Evolutionary conservation across 2,888 invertebrate genomes (phyloP).

Genomic region (Aleiodes leptofemur): DNA sequence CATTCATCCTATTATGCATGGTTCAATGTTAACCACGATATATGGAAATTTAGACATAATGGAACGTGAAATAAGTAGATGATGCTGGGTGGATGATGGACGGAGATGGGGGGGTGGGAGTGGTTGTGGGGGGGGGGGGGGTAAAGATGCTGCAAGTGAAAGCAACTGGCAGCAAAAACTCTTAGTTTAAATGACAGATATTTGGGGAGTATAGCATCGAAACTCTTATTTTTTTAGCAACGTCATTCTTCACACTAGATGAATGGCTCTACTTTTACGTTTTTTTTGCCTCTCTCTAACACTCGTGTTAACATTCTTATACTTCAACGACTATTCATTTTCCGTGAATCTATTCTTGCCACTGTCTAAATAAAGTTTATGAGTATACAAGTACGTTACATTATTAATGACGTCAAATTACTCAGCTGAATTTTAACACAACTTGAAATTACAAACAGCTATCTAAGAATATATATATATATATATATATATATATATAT

Average conservation of each 20-base stretch:
- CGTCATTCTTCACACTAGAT: conserved; percentile 5
- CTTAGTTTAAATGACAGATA: not conserved
- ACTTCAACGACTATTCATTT: conserved; percentile 19
- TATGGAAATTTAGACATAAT: conserved; percentile 60
- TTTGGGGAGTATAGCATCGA: not conserved
- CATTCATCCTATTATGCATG: conserved; percentile 15
- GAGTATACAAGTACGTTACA: conserved; percentile 52
- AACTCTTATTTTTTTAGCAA: not conserved
- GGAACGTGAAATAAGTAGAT: conserved; percentile 66
- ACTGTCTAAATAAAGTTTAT: conserved; percentile 4
- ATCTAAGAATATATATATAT: conserved; percentile 27
- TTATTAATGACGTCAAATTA: conserved; percentile 69
- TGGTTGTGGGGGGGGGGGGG: not conserved
- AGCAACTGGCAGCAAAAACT: conserved; percentile 48
- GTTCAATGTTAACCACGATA: conserved; percentile 52
- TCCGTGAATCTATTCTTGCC: not conserved
- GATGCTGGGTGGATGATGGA: conserved; percentile 14
- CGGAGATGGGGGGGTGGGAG: not conserved
- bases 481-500: too few species aligned
- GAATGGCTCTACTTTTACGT: not conserved
- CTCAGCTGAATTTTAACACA: conserved; percentile 63
- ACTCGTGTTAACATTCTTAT: not conserved
- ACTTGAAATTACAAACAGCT: conserved; percentile 51
- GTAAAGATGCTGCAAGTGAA: not conserved
- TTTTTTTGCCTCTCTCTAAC: too few species aligned